A percentile compares a stretch with the other conserved stretches of the same genome.
phyloP scores from a whole-genome alignment of 2,113 vertebrate species.

The Lynx canadensis region DNA sequence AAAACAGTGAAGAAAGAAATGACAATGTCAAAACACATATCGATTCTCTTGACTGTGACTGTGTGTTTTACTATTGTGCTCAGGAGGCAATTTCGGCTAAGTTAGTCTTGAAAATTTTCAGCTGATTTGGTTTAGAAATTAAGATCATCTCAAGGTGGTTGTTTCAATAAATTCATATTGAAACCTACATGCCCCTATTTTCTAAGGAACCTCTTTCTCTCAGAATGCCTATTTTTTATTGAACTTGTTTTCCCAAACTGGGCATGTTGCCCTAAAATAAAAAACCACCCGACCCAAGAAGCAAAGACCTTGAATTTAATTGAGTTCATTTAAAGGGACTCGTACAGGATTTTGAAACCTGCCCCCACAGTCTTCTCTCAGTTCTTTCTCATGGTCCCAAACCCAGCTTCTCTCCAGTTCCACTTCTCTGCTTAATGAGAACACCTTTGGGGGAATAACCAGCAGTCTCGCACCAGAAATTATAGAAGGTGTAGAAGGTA shows the following conservation, averaged over 20 bases:
- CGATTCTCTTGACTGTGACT: not conserved
- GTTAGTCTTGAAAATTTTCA: slow-evolving; percentile 45
- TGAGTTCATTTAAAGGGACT: slow-evolving; percentile 14
- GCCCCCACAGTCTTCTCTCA: not conserved
- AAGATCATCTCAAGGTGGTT: not conserved
- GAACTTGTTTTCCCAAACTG: not conserved
- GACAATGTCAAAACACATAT: not conserved
- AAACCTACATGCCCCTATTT: not conserved
- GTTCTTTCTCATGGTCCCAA: not conserved
- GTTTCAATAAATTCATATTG: slow-evolving; percentile 45
- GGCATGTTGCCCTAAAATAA: slow-evolving; percentile 17
- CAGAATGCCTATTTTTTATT: slow-evolving; percentile 1
- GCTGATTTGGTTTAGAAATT: slow-evolving; percentile 31
- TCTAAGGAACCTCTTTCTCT: not conserved
- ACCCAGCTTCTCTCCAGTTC: not conserved
- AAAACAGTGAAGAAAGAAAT: not conserved
- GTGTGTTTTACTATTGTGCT: not conserved
- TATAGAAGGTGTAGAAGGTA: too few species aligned
- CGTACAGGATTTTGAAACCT: not conserved
- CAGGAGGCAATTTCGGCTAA: not conserved
- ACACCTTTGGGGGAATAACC: not conserved
- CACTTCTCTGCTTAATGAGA: not conserved
- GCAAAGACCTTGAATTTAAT: slow-evolving; percentile 26
- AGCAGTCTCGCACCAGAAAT: not conserved
- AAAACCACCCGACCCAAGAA: not conserved